Conservation (phyloP, 1,140 invertebrate genomes). For the Bombus cullumanus region DNA sequence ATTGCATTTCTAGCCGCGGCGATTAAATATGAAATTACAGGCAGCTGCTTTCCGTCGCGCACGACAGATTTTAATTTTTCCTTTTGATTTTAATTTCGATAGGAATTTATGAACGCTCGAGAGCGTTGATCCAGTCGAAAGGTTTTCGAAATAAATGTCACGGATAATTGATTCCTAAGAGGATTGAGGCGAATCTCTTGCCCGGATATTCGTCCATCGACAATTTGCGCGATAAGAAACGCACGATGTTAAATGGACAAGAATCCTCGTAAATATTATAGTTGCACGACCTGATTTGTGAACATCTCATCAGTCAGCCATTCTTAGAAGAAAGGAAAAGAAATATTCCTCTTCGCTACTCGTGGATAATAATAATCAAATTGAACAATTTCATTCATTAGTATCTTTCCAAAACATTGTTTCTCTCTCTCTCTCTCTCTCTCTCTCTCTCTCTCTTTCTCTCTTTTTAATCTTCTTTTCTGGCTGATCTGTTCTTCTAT, state of each 20-base stretch:
- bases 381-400: neutral
- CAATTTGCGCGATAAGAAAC: neutral
- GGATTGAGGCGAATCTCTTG: neutral
- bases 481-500: no score
- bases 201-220: neutral
- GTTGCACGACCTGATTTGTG: neutral
- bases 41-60: no score
- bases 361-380: neutral
- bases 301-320: neutral
- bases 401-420: neutral
- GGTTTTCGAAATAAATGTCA: slow-evolving; percentile 15
- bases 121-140: slow-evolving; percentile 1
- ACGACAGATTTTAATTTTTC: neutral
- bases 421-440: neutral
- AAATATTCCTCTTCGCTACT: neutral
- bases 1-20: neutral
- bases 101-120: slow-evolving; percentile 1
- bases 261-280: neutral
- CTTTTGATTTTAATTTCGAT: slow-evolving; percentile 10
- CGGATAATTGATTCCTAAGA: slow-evolving; percentile 10
- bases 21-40: slow-evolving; percentile 20
- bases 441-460: neutral
- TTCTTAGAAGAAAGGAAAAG: neutral
- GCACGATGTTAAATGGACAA: neutral
- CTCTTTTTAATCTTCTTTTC: no score